Percentiles rank a stretch among this genome's conserved stretches.
Conservation (phyloP, 1,140 invertebrate genomes). For the Penaeus vannamei region DNA sequence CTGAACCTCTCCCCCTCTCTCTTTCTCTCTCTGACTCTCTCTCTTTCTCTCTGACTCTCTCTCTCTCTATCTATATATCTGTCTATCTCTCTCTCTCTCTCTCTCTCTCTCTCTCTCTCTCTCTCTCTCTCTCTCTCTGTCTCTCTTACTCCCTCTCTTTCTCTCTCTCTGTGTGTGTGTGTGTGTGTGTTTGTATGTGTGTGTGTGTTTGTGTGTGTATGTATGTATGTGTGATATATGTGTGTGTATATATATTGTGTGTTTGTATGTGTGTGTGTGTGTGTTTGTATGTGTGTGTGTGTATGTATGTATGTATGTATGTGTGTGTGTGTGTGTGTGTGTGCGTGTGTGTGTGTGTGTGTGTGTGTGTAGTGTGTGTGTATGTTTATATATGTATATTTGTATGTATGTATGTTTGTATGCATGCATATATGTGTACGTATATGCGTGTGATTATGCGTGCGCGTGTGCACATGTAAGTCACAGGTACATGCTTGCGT, state of each 20-base stretch:
- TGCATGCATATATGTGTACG: conserved; percentile 20
- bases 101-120: too few relatives aligned
- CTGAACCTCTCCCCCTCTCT: neutral
- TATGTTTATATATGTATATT: too few relatives aligned
- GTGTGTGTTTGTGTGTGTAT: conserved; percentile 7
- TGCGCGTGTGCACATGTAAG: conserved; percentile 1
- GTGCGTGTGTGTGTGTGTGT: neutral
- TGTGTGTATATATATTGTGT: neutral
- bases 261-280: conserved; percentile 3
- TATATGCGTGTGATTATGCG: neutral
- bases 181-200: neutral
- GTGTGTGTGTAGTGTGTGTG: too few relatives aligned
- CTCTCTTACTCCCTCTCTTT: neutral
- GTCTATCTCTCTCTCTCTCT: too few relatives aligned
- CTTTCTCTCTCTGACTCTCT: neutral
- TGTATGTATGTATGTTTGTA: conserved; percentile 32
- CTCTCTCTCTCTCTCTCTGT: neutral
- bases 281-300: neutral
- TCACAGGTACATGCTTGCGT: neutral
- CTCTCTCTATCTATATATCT: too few relatives aligned
- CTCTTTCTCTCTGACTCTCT: neutral
- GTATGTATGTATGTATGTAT: conserved; percentile 34
- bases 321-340: conserved; percentile 7
- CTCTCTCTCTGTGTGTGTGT: neutral
- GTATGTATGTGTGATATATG: conserved; percentile 38